Evolutionary conservation across 2,797 vertebrate genomes (phyloP), one percentile per base, ranked within the genome.

Genomic region (Percopsis omiscomaycus): DNA sequence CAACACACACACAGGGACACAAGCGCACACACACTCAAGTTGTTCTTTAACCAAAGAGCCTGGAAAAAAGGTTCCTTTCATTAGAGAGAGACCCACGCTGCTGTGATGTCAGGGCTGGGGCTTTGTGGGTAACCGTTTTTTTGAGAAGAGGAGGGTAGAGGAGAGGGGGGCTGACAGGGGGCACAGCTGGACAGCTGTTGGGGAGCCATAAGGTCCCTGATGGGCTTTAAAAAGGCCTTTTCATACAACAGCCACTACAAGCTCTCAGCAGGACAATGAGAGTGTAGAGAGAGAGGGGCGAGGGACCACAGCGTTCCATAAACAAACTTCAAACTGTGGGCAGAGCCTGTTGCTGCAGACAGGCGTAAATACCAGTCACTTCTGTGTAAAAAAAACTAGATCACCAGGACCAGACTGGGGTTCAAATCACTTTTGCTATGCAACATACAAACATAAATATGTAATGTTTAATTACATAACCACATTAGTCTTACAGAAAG

Each of bases 171-270:
- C 61, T 50, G 56, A 73, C 77, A 55, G 49, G 77, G 64, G 66
- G 74, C 79, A 84, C 85, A 86, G 84, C 85, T 88, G 87, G 83
- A 74, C 67, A 88, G 82, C 74, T 79, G 79, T 61, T 78, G 45
- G 5, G 0, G 75, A 61, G 71, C 46, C 62, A 51, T 47, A 1
- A 54, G 56, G 58, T 66, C 85, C 86, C 81, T 81, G 63, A 62
- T 68, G 76, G 82, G 84, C 74, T 77, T 81, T 61, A 83, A 80
- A 84, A 68, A 59, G 75, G 79, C 55, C 80, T 80, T 79, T 83
- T 88, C 86, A 85, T 77, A 74, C 86, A 87, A 82, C 86, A 79
- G 78, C 81, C 84, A 83, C 86, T 88, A 75, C 51, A 86, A 82
- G 73, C 28, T 58, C 81, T 82, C 57, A 46, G 60, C 55, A 56